These are phyloP conservation scores for Flexamia atlantica DNA, from an alignment of 2,888 invertebrate genomes.

Conservation along the genomic window DNA sequence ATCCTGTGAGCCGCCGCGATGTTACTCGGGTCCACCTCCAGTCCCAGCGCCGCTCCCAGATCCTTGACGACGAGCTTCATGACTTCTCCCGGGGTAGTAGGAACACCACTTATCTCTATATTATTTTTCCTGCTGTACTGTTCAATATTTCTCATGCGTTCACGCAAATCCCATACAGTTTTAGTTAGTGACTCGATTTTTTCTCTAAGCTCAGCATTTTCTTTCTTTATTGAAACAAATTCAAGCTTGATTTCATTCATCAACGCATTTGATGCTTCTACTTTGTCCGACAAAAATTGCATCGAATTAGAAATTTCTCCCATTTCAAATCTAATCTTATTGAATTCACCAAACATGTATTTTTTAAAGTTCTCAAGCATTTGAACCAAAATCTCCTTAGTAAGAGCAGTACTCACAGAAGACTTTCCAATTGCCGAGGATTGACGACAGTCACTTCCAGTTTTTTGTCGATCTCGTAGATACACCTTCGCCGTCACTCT, in stretches of 20 bases:
- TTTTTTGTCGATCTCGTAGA: not conserved
- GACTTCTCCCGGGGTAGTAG: not conserved
- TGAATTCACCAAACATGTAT: not conserved
- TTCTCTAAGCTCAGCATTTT: not conserved
- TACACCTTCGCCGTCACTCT: not conserved
- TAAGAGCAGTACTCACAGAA: not conserved
- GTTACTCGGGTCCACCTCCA: not conserved
- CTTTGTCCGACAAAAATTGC: not conserved
- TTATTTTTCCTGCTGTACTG: slow-evolving; percentile 7
- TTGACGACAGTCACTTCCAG: slow-evolving; percentile 1
- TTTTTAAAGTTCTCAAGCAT: not conserved
- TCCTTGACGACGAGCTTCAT: not conserved
- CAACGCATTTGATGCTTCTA: not conserved
- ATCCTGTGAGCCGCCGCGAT: slow-evolving; percentile 47
- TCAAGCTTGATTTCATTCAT: not conserved
- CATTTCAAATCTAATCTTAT: not conserved
- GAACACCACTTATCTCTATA: not conserved
- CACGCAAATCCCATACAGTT: not conserved
- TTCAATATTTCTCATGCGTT: not conserved
- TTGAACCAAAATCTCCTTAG: not conserved
- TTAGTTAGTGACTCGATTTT: not conserved
- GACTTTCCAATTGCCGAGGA: not conserved
- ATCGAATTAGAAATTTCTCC: not conserved
- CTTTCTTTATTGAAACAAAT: not conserved
- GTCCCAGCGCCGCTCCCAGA: slow-evolving; percentile 7